Percentiles rank a stretch among this genome's conserved stretches.
Evolutionary conservation across 2,113 vertebrate species (phyloP).

Genomic region (Trichechus manatus): DNA sequence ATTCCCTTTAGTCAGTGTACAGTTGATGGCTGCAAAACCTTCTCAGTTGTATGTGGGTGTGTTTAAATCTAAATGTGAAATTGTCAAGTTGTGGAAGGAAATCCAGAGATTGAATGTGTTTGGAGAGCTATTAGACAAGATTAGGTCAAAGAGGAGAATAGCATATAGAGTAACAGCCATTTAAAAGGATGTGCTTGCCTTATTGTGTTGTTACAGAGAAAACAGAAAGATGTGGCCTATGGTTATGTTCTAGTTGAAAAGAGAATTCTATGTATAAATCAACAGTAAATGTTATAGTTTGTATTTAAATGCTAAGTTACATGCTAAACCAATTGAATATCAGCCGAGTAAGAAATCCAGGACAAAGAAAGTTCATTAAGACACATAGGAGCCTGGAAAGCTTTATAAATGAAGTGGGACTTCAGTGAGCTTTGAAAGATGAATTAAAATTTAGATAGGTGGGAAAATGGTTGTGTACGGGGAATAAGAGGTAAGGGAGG

Average conservation of each 20-base stretch:
- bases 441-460: constrained; percentile 45
- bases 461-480: constrained; percentile 1
- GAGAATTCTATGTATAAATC: constrained; percentile 63
- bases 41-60: background rate
- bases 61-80: constrained; percentile 42
- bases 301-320: constrained; percentile 62
- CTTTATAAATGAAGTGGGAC: constrained; percentile 49
- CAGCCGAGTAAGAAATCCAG: constrained; percentile 53
- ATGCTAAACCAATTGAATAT: constrained; percentile 53
- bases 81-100: constrained; percentile 43
- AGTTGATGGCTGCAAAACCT: constrained; percentile 5
- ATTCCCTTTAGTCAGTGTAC: background rate
- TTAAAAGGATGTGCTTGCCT: background rate
- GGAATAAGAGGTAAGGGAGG: background rate
- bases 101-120: constrained; percentile 33
- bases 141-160: constrained; percentile 13
- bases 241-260: constrained; percentile 59
- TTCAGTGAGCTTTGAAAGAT: constrained; percentile 55
- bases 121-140: constrained; percentile 15
- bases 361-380: constrained; percentile 53
- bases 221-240: constrained; percentile 29
- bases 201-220: constrained; percentile 39
- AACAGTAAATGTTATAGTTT: constrained; percentile 67
- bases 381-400: constrained; percentile 3
- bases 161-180: background rate